phyloP scores from a whole-genome alignment of 1,140 invertebrate genomes.

The Drosophila orosa region DNA sequence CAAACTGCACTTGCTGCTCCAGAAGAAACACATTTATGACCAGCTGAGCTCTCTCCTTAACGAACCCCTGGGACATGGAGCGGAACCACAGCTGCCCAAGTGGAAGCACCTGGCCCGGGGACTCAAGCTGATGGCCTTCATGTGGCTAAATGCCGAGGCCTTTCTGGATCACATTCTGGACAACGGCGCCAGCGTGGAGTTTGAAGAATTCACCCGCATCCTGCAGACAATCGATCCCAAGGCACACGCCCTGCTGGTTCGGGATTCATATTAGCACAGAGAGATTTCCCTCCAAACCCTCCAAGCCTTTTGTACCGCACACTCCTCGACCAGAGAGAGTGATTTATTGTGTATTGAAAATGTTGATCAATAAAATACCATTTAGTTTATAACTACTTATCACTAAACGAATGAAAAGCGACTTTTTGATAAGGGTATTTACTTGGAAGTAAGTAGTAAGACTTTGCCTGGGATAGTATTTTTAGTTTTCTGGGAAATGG shows the following conservation, averaged over 20 bases:
- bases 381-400: slow-evolving; percentile 21
- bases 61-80: slow-evolving; percentile 13
- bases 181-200: slow-evolving; percentile 44
- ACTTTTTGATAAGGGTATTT: slow-evolving; percentile 1
- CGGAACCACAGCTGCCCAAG: slow-evolving; percentile 22
- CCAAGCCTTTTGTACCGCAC: slow-evolving; percentile 6
- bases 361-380: slow-evolving; percentile 40
- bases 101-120: slow-evolving; percentile 65
- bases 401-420: neutral
- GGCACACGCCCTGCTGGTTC: slow-evolving; percentile 35
- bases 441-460: neutral
- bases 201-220: slow-evolving; percentile 37
- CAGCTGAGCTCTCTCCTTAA: slow-evolving; percentile 43
- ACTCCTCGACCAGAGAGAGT: neutral
- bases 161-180: slow-evolving; percentile 66
- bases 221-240: slow-evolving; percentile 28
- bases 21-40: slow-evolving; percentile 34
- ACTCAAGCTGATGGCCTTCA: slow-evolving; percentile 49
- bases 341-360: slow-evolving; percentile 32
- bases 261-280: slow-evolving; percentile 17
- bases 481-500: neutral
- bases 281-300: neutral
- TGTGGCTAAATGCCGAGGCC: slow-evolving; percentile 60
- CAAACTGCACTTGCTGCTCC: slow-evolving; percentile 40
- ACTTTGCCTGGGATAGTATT: neutral